Conservation (phyloP, 30 jellyfish, hydroid and myxozoan species). For the Thelohanellus kitauei region DNA sequence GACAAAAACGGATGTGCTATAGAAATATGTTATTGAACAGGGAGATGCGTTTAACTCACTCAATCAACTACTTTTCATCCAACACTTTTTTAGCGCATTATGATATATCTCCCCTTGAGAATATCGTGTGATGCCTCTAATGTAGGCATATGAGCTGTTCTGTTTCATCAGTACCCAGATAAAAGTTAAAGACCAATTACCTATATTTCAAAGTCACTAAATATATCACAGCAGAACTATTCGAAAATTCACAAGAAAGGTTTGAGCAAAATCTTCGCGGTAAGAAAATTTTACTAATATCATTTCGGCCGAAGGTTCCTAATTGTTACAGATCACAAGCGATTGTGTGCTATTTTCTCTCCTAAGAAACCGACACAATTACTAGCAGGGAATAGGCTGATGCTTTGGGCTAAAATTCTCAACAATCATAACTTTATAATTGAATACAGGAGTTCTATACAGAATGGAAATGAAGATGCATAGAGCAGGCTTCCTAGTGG, state of each 20-base stretch:
- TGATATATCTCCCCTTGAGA: slow-evolving; percentile 5
- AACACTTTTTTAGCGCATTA: slow-evolving; percentile 12
- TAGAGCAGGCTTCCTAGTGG: no score
- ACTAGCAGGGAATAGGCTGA: slow-evolving; percentile 7
- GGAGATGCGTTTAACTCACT: slow-evolving; percentile 5
- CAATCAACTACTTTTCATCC: slow-evolving; percentile 1
- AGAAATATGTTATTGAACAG: slow-evolving; percentile 2
- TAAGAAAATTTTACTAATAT: slow-evolving; percentile 4
- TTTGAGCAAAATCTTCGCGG: slow-evolving; percentile 1
- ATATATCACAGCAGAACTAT: slow-evolving; percentile 6
- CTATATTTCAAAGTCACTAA: slow-evolving; percentile 4
- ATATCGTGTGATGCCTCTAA: slow-evolving; percentile 12
- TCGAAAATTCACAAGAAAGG: slow-evolving; percentile 9
- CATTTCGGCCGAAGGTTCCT: no score
- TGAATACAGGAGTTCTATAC: slow-evolving; percentile 9
- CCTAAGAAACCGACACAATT: slow-evolving; percentile 4
- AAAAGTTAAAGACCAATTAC: slow-evolving; percentile 7
- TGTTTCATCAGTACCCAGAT: slow-evolving; percentile 6
- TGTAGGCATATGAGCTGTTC: slow-evolving; percentile 9
- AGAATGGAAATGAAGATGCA: slow-evolving; percentile 12
- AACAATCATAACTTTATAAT: slow-evolving; percentile 2
- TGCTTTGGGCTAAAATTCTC: slow-evolving; percentile 10
- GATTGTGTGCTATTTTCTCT: slow-evolving; percentile 7
- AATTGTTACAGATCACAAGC: slow-evolving; percentile 9
- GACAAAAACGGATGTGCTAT: no score